Conservation (phyloP, 2,888 invertebrate genomes). For the Tinea pellionella region DNA sequence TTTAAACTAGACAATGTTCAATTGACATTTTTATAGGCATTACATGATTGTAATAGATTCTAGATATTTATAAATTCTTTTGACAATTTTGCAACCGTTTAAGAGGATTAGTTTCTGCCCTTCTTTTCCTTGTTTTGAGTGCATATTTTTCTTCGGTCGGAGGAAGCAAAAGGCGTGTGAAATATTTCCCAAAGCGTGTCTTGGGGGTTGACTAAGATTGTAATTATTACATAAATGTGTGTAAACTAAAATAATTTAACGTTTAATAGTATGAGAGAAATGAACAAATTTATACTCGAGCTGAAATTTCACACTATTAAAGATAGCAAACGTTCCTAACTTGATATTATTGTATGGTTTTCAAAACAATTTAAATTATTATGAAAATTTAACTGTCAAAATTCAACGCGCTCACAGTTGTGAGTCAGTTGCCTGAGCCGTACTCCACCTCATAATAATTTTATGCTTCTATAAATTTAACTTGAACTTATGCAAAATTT, state of each 20-base stretch:
- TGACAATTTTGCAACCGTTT: conserved; percentile 2
- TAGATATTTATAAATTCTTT: background rate
- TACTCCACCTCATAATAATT: no score
- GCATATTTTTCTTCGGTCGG: no score
- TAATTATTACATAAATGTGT: no score
- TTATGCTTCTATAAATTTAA: no score
- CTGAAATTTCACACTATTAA: background rate
- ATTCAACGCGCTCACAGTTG: no score
- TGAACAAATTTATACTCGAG: background rate
- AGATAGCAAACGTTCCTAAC: background rate
- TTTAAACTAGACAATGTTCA: background rate
- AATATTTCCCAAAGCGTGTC: background rate
- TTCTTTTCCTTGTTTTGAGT: no score
- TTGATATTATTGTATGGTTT: background rate
- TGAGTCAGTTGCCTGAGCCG: no score
- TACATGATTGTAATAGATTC: background rate
- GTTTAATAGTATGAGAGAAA: background rate
- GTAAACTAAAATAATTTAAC: no score
- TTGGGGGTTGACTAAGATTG: no score
- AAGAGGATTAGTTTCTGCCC: background rate
- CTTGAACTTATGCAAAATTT: no score
- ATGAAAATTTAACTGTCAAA: background rate
- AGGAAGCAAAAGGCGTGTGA: no score
- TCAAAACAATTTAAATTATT: background rate
- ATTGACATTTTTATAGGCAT: background rate